These are phyloP conservation scores for Antedon mediterranea DNA, from an alignment of 53 echinoderm and acorn worm genomes.

Conservation along the genomic window DNA sequence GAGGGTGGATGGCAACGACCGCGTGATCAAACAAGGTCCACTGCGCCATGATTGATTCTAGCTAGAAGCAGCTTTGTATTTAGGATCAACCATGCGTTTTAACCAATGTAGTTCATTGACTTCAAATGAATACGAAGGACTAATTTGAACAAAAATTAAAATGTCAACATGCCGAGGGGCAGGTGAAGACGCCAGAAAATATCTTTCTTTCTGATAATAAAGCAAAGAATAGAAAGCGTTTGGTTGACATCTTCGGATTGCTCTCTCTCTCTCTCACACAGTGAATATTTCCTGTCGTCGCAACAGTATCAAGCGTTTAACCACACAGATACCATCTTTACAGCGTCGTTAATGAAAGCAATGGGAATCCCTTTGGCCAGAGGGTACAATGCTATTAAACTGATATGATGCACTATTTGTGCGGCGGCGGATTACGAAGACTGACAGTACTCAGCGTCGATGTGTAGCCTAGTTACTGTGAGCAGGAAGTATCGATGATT, in stretches of 20 bases:
- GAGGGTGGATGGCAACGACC: not conserved
- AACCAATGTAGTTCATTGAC: not conserved
- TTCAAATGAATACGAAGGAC: not conserved
- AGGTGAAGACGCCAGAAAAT: not conserved
- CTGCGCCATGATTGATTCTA: not conserved
- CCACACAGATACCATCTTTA: too few species aligned
- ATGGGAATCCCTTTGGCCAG: not conserved
- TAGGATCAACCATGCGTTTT: not conserved
- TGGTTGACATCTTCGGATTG: not conserved
- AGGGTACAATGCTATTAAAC: too few species aligned
- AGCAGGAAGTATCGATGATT: too few species aligned
- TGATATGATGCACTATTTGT: too few species aligned
- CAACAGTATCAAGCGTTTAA: not conserved
- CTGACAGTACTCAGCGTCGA: too few species aligned
- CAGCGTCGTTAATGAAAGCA: not conserved
- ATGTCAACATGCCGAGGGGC: not conserved
- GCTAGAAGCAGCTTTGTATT: not conserved
- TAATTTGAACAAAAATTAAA: constrained; percentile 1
- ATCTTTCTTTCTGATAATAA: not conserved
- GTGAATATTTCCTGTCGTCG: not conserved
- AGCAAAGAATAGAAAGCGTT: not conserved
- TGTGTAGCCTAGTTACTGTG: too few species aligned
- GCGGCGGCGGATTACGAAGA: too few species aligned
- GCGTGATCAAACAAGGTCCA: not conserved
- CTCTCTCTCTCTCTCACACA: not conserved